A percentile compares a stretch with the other conserved stretches of the same genome.
Evolutionary conservation across 1,140 invertebrate species (phyloP).

Genomic region (Drosophila dunni): DNA sequence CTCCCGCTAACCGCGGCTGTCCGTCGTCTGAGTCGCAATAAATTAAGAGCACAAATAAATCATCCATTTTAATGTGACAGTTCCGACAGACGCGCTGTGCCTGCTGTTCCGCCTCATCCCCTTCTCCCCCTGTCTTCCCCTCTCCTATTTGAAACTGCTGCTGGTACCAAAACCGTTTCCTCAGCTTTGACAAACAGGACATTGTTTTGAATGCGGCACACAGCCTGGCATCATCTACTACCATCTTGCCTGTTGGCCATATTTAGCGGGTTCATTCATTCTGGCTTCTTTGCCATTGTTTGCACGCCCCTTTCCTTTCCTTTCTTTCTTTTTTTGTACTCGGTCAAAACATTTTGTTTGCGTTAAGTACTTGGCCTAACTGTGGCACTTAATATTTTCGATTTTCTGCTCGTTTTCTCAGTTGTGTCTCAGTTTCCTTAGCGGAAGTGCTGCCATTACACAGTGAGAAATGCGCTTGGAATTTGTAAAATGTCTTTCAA

Average conservation of each 20-base stretch:
- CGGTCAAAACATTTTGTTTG: slow-evolving; percentile 56
- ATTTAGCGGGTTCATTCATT: slow-evolving; percentile 66
- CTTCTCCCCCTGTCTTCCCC: neutral
- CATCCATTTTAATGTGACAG: slow-evolving; percentile 83
- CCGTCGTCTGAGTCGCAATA: slow-evolving; percentile 71
- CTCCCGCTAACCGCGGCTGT: slow-evolving; percentile 25
- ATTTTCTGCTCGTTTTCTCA: slow-evolving; percentile 24
- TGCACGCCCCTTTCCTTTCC: slow-evolving; percentile 49
- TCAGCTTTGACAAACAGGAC: slow-evolving; percentile 19
- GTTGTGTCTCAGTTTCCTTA: slow-evolving; percentile 24
- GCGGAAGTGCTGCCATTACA: slow-evolving; percentile 65
- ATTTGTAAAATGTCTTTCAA: slow-evolving; percentile 40
- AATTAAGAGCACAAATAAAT: slow-evolving; percentile 81
- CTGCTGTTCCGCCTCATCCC: neutral
- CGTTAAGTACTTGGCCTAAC: slow-evolving; percentile 74
- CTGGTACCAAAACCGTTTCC: slow-evolving; percentile 11
- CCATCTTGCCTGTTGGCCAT: slow-evolving; percentile 62
- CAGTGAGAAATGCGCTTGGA: slow-evolving; percentile 49
- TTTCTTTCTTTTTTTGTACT: neutral
- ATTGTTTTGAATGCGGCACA: slow-evolving; percentile 49
- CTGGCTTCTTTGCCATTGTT: slow-evolving; percentile 56
- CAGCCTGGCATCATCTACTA: neutral
- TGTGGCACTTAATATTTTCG: slow-evolving; percentile 78
- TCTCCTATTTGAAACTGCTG: neutral
- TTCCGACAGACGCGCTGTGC: slow-evolving; percentile 67